A percentile compares a stretch with the other conserved stretches of the same genome.
Evolutionary conservation across 37 sponge, comb jelly and placozoan genomes (phyloP).

Genomic region (Axinella damicornis): DNA sequence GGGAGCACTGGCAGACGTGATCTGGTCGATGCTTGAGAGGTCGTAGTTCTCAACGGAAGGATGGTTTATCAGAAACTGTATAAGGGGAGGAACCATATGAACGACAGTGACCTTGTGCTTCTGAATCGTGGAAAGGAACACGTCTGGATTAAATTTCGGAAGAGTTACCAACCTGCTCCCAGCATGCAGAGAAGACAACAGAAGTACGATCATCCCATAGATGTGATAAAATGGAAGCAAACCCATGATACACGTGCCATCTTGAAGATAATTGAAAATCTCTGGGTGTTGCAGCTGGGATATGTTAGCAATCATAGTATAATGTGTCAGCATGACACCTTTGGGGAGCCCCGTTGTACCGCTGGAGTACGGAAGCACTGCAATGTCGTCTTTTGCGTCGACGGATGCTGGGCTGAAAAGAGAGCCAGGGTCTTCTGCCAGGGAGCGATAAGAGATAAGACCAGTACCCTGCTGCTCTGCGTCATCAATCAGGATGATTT

Average conservation of each 20-base stretch:
- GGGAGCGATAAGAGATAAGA: constrained; percentile 37
- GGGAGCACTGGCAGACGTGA: constrained; percentile 87
- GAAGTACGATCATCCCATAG: constrained; percentile 73
- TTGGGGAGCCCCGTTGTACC: constrained; percentile 95
- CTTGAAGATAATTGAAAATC: background rate
- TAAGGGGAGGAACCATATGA: constrained; percentile 81
- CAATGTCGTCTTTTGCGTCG: constrained; percentile 49
- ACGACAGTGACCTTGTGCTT: constrained; percentile 45
- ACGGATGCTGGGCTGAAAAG: constrained; percentile 29
- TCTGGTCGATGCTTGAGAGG: constrained; percentile 57
- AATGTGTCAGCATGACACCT: constrained; percentile 90
- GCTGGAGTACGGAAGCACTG: constrained; percentile 86
- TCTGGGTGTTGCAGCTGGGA: constrained; percentile 54
- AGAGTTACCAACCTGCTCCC: constrained; percentile 68
- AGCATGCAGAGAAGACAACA: constrained; percentile 46
- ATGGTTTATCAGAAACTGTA: constrained; percentile 86
- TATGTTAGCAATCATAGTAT: constrained; percentile 69
- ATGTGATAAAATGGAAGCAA: constrained; percentile 88
- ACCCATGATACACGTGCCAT: constrained; percentile 16
- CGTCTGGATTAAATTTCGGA: constrained; percentile 79
- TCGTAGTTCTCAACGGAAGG: constrained; percentile 85
- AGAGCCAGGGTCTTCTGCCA: constrained; percentile 63
- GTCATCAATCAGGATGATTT: constrained; percentile 53
- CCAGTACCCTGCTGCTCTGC: background rate
- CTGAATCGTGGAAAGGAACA: constrained; percentile 67